Evolutionary conservation across 2,113 vertebrate species (phyloP).

Genomic region (Megalops atlanticus): DNA sequence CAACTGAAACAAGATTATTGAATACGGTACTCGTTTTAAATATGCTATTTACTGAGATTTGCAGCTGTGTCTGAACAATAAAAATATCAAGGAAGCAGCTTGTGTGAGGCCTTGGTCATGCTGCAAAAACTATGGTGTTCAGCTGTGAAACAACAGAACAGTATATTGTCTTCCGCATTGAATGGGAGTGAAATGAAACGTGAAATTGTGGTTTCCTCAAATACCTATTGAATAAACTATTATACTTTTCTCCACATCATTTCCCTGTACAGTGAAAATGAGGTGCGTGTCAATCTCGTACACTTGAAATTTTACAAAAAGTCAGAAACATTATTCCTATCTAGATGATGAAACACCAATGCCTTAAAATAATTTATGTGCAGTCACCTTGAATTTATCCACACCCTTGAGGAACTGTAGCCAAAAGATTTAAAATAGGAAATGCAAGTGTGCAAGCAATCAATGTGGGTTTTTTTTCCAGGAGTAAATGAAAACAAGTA

Average conservation of each 20-base stretch:
- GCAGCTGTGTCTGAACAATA: neutral
- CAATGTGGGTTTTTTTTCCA: too few relatives aligned
- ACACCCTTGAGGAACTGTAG: neutral
- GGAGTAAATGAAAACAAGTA: too few relatives aligned
- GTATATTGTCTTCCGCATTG: neutral
- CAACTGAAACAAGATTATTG: neutral
- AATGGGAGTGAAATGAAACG: neutral
- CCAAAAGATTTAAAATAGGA: too few relatives aligned
- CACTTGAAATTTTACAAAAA: neutral
- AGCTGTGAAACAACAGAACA: neutral
- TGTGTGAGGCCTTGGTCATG: neutral
- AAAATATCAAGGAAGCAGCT: neutral
- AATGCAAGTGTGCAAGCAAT: too few relatives aligned
- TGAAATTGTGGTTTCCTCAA: slow-evolving; percentile 9
- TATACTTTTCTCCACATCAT: neutral
- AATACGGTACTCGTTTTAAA: neutral
- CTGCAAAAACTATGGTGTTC: neutral
- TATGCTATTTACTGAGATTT: neutral
- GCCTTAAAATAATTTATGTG: neutral
- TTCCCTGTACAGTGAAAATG: neutral
- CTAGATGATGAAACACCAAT: too few relatives aligned
- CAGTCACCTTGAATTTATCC: neutral
- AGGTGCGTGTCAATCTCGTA: neutral
- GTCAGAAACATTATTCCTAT: neutral
- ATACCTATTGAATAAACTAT: neutral